Evolutionary conservation across 2,113 vertebrate genomes (phyloP).

Genomic region (Tiliqua scincoides): DNA sequence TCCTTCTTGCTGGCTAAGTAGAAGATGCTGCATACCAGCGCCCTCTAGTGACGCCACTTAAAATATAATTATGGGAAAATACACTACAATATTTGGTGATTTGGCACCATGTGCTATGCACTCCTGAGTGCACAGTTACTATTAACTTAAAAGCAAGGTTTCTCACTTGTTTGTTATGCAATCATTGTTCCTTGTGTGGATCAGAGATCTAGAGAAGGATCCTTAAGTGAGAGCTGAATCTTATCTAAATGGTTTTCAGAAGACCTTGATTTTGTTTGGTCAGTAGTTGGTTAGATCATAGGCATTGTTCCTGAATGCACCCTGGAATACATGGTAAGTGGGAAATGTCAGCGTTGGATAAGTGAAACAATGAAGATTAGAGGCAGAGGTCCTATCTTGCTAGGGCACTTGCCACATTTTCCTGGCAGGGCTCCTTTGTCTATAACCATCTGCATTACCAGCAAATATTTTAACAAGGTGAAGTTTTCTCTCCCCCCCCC

Average conservation of each 20-base stretch:
- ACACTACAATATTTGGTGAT: neutral
- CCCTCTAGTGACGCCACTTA: neutral
- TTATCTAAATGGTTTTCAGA: neutral
- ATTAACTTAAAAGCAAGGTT: neutral
- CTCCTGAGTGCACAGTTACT: neutral
- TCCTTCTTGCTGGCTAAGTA: neutral
- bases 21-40: neutral
- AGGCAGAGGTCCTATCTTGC: neutral
- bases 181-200: neutral
- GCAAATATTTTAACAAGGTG: neutral
- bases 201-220: neutral
- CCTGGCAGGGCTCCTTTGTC: neutral
- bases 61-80: neutral
- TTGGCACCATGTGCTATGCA: neutral
- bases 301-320: slow-evolving; percentile 10
- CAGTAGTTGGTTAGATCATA: slow-evolving; percentile 1
- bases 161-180: neutral
- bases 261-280: slow-evolving; percentile 1
- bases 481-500: neutral
- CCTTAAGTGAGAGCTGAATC: neutral
- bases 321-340: neutral
- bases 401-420: neutral
- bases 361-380: neutral
- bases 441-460: neutral
- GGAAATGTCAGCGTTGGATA: neutral